Evolutionary conservation across 2,797 vertebrate species (phyloP).

Genomic region (Spatula versicolor): DNA sequence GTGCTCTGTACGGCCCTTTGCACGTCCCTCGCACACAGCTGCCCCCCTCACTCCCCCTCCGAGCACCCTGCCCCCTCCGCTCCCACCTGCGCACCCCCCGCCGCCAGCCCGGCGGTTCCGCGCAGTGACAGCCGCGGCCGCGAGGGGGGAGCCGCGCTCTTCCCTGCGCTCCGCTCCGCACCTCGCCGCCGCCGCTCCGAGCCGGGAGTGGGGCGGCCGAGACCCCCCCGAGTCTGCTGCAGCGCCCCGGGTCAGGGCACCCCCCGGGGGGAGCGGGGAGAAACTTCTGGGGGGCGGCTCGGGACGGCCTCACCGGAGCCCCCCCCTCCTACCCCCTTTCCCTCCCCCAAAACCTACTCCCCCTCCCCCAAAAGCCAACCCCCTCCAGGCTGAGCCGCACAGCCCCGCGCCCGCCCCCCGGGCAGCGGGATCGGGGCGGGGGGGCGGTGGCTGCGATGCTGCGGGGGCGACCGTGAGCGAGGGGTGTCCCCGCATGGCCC

Average conservation of each 20-base stretch:
- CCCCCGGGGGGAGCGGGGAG: not conserved
- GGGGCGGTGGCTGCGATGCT: not conserved
- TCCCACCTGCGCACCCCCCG: not conserved
- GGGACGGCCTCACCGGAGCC: not conserved
- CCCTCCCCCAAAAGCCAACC: too few species aligned
- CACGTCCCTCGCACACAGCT: not conserved
- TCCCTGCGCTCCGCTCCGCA: not conserved
- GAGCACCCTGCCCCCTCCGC: too few species aligned
- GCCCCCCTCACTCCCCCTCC: too few species aligned
- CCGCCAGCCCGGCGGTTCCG: not conserved
- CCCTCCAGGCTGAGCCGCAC: not conserved
- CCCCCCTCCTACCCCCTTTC: not conserved
- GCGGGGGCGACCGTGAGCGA: not conserved
- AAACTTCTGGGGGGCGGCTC: too few species aligned
- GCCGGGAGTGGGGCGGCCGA: too few species aligned
- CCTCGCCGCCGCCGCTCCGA: not conserved
- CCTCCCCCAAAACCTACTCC: too few species aligned
- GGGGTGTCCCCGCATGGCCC: not conserved
- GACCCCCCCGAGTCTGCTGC: too few species aligned
- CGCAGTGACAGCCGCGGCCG: not conserved
- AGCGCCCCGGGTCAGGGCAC: not conserved
- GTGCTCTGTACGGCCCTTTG: too few species aligned
- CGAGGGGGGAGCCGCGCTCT: not conserved
- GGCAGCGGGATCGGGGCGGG: not conserved
- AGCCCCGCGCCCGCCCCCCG: conserved; percentile 1